A percentile compares a stretch with the other conserved stretches of the same genome.
Conservation (phyloP, 1,140 invertebrate genomes). For the Anastatus disparis region DNA sequence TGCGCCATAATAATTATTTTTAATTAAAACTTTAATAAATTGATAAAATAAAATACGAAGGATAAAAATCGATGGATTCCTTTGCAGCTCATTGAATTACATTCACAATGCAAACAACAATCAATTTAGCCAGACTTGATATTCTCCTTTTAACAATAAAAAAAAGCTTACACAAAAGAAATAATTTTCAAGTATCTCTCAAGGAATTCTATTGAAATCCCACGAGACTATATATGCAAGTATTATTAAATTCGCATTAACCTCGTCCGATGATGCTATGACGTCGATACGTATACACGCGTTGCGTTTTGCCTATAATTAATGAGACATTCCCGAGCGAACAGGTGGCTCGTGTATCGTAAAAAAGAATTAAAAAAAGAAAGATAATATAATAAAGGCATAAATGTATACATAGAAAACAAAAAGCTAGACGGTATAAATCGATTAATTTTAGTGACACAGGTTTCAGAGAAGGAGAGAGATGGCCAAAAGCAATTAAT, state of each 20-base stretch:
- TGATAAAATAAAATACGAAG: conserved; percentile 6
- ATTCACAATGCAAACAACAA: not conserved
- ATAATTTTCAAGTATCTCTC: too few species aligned
- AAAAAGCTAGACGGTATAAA: too few species aligned
- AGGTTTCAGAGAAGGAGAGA: too few species aligned
- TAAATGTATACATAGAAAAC: conserved; percentile 4
- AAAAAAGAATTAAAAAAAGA: too few species aligned
- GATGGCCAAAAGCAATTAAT: conserved; percentile 60
- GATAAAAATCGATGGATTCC: too few species aligned
- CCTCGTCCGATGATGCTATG: not conserved
- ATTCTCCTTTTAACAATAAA: not conserved
- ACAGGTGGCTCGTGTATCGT: conserved; percentile 44
- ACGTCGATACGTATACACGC: too few species aligned
- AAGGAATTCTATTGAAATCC: too few species aligned
- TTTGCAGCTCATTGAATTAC: not conserved
- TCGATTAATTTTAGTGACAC: conserved; percentile 60
- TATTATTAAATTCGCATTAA: conserved; percentile 39
- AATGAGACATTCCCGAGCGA: conserved; percentile 43
- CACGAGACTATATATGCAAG: too few species aligned
- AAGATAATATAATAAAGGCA: too few species aligned
- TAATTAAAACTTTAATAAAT: not conserved
- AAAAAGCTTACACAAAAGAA: not conserved
- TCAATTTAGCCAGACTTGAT: not conserved
- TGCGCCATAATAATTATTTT: too few species aligned
- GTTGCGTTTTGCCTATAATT: conserved; percentile 11